Conservation (phyloP, 2,113 vertebrate species). For the Zosterops japonicus region DNA sequence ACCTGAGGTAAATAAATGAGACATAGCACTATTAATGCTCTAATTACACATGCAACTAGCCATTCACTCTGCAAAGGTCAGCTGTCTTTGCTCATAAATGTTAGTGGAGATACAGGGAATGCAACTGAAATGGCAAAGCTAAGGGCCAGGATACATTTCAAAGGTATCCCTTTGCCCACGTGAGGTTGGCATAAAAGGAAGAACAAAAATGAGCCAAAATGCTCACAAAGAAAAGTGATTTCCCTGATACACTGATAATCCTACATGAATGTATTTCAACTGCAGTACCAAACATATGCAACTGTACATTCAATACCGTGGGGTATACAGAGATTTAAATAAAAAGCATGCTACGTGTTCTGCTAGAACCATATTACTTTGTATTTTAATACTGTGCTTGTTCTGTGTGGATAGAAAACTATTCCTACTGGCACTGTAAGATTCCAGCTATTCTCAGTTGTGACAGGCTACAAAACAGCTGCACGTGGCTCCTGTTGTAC, state of each 20-base stretch:
- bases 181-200: background rate
- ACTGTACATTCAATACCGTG: background rate
- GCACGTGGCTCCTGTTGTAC: background rate
- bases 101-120: background rate
- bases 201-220: background rate
- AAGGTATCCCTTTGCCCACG: background rate
- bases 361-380: background rate
- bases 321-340: background rate
- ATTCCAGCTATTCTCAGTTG: background rate
- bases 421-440: background rate
- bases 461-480: background rate
- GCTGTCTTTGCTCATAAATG: conserved; percentile 28
- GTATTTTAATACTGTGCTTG: background rate
- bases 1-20: conserved; percentile 28
- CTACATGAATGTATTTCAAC: background rate
- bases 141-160: background rate
- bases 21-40: conserved; percentile 11
- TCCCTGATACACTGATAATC: background rate
- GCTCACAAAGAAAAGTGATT: background rate
- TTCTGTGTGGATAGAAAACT: background rate
- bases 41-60: conserved; percentile 43
- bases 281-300: background rate
- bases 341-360: background rate
- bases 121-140: background rate
- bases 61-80: conserved; percentile 51